Conservation (phyloP, 2,113 vertebrate genomes). For the Heloderma charlesbogerti region DNA sequence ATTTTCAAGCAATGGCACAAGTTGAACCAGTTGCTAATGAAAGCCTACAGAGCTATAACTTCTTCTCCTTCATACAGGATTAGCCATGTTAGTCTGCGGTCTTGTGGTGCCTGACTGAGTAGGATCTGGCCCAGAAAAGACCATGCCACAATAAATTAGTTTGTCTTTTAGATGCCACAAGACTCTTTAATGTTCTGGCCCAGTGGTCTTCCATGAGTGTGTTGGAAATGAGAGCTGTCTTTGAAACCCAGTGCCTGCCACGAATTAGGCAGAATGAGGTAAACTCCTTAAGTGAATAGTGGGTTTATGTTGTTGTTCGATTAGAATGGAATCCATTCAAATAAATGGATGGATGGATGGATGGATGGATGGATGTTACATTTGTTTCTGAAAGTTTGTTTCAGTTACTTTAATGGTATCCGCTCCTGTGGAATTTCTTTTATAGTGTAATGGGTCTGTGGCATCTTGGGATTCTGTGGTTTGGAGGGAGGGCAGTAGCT, state of each 20-base stretch:
- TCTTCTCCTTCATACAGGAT: neutral
- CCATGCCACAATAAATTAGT: neutral
- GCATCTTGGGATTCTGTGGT: too few relatives aligned
- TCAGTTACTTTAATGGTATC: neutral
- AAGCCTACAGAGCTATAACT: neutral
- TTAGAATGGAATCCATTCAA: neutral
- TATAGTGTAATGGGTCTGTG: too few relatives aligned
- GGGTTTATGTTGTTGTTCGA: neutral
- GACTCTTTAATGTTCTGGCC: neutral
- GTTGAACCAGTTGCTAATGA: neutral
- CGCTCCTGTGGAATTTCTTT: too few relatives aligned
- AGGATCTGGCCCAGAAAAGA: neutral
- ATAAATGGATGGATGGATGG: too few relatives aligned
- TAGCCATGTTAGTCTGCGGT: neutral
- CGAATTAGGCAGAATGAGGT: neutral
- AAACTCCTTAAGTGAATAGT: neutral
- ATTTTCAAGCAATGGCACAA: slow-evolving; percentile 28
- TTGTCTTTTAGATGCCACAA: neutral
- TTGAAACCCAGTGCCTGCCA: neutral
- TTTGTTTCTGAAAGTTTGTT: neutral
- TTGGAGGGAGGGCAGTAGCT: neutral
- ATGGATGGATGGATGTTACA: neutral
- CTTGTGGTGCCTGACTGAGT: neutral
- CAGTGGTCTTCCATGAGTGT: slow-evolving; percentile 2
- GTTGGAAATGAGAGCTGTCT: neutral